Base-by-base conservation (phyloP, 2,888 invertebrate species). In the Emesis russula region DNA sequence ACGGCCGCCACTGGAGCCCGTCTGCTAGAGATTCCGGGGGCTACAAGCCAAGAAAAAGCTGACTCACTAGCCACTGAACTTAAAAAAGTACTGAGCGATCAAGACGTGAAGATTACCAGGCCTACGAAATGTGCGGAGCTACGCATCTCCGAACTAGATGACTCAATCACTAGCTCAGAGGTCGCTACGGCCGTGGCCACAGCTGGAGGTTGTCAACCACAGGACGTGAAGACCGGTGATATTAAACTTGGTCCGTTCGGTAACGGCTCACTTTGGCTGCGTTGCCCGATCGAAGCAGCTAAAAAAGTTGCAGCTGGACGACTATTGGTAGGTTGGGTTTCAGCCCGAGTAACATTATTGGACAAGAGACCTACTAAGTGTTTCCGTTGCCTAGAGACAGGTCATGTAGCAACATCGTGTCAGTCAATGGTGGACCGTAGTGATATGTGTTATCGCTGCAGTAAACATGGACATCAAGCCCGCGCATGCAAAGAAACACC, bases 131-230 rank as follows among this genome's bases (percentile, higher is more conserved):
- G 31, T 18, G 84, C 82, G 0, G 91, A 91, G 0, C 6, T 94
- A 5, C 83, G 87, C 0, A 25, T 94, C 0, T 80, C 86, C 0
- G 93, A 89, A 0, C 70, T 94, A 25, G 93, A 92, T 18, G 92
- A 92, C 74, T 89, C 94, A 0, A 79, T 84, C 0, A 78, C 80
- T 0, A 18, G n/a, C 0, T 82, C 81, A 0, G 90, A 89, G 9
- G 80, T 93, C 0, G 74, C 44, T 0, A 58, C 18, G 2, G 92
- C 92, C 0, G 66, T 94, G 0, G 76, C 91, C 0, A 31, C 44
- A 3, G 73, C 11, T 0, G 92, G 89, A 0, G 68, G 25, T 0
- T 93, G 92, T 63, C 0, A 81, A 0, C 11, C 9, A 0, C 75
- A 71, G 2, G 0, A 18, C 0, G 31, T 93, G 0, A 92, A 73